Evolutionary conservation across 2,797 vertebrate species (phyloP).

Genomic region (Dallia pectoralis): DNA sequence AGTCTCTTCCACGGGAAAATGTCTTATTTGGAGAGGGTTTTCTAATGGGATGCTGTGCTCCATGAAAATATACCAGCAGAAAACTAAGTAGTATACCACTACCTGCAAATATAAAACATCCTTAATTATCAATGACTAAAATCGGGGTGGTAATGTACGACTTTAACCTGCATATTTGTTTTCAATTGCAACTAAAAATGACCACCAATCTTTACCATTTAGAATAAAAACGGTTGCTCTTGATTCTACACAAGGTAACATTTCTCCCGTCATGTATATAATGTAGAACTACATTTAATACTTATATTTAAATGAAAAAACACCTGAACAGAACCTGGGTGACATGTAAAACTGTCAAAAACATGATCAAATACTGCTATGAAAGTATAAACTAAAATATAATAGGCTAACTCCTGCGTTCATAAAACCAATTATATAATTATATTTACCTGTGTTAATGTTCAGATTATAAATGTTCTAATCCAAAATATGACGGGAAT

Average conservation of each 20-base stretch:
- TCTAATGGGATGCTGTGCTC: background rate
- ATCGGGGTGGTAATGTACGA: background rate
- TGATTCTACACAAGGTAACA: background rate
- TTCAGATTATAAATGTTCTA: conserved; percentile 34
- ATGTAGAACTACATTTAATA: conserved; percentile 1
- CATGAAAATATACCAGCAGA: background rate
- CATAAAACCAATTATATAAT: too few species aligned
- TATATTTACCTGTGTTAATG: conserved; percentile 44
- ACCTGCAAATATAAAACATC: background rate
- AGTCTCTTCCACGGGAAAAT: background rate
- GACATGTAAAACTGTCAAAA: background rate
- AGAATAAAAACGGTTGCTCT: background rate
- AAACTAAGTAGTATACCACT: background rate
- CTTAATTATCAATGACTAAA: background rate
- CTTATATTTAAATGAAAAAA: conserved; percentile 5
- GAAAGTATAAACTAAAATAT: conserved; percentile 10
- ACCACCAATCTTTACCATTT: background rate
- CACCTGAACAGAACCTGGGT: background rate
- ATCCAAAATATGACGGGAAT: conserved; percentile 36
- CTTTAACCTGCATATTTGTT: background rate
- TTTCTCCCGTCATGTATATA: background rate
- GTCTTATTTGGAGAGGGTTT: background rate
- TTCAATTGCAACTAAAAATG: background rate
- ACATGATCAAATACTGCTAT: conserved; percentile 8
- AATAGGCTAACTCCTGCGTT: too few species aligned